Percentiles rank a stretch among this genome's conserved stretches.
Conservation (phyloP, 2,888 invertebrate species). For the Dorcus hopei region DNA sequence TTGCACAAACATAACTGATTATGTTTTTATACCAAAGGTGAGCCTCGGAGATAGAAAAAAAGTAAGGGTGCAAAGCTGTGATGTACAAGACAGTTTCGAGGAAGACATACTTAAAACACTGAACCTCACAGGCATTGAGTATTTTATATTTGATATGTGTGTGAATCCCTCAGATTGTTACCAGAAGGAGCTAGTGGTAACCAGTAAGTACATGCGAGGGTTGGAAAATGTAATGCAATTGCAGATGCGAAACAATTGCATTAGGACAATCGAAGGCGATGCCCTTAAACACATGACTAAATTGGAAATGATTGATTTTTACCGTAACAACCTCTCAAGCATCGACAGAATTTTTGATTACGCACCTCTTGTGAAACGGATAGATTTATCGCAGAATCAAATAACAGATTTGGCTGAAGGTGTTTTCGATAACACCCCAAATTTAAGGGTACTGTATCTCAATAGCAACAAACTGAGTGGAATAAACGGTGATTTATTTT, state of each 20-base stretch:
- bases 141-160: not conserved
- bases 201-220: not conserved
- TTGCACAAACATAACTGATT: no score
- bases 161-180: not conserved
- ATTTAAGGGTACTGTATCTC: constrained; percentile 10
- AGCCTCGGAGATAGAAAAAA: no score
- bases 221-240: not conserved
- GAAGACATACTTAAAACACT: not conserved
- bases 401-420: not conserved
- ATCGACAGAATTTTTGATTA: constrained; percentile 54
- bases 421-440: not conserved
- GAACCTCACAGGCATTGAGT: not conserved
- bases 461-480: constrained; percentile 29
- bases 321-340: constrained; percentile 31
- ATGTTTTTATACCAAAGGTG: no score
- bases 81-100: not conserved
- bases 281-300: constrained; percentile 1
- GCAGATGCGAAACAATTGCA: constrained; percentile 9
- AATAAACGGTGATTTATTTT: constrained; percentile 61
- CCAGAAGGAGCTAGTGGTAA: not conserved
- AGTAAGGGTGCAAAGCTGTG: no score
- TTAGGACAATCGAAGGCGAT: not conserved
- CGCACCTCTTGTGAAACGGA: not conserved
- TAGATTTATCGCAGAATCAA: constrained; percentile 7
- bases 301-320: constrained; percentile 7